Evolutionary conservation across 2,113 vertebrate species (phyloP).

Genomic region (Alaudala cheleensis): DNA sequence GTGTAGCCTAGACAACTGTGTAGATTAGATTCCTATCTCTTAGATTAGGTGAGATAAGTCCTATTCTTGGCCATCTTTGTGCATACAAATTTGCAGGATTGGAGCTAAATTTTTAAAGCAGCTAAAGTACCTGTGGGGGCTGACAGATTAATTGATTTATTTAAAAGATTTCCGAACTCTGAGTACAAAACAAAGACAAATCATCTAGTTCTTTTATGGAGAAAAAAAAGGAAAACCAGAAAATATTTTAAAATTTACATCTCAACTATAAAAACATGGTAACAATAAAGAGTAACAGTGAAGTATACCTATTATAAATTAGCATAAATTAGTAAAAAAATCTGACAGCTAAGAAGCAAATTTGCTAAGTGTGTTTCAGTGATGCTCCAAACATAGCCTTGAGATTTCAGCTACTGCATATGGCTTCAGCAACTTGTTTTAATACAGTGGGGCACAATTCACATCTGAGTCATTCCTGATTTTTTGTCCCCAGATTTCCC

Average conservation of each 20-base stretch:
- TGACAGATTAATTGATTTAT: background rate
- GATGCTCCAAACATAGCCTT: background rate
- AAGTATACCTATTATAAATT: background rate
- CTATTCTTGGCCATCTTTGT: constrained; percentile 6
- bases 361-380: background rate
- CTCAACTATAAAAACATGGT: background rate
- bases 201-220: background rate
- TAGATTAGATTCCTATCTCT: constrained; percentile 13
- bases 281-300: background rate
- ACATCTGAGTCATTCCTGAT: background rate
- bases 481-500: background rate
- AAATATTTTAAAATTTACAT: background rate
- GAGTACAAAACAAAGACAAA: background rate
- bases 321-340: background rate
- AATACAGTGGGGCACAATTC: background rate
- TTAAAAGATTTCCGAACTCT: background rate
- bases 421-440: background rate
- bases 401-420: background rate
- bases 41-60: constrained; percentile 37
- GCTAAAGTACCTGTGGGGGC: background rate
- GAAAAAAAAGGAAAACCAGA: background rate
- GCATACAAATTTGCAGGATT: background rate
- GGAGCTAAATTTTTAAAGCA: background rate
- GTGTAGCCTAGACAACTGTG: constrained; percentile 47
- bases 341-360: background rate